Percentiles rank a stretch among this genome's conserved stretches.
phyloP scores from a whole-genome alignment of 2,113 vertebrate species.

The Leptodactylus fuscus region DNA sequence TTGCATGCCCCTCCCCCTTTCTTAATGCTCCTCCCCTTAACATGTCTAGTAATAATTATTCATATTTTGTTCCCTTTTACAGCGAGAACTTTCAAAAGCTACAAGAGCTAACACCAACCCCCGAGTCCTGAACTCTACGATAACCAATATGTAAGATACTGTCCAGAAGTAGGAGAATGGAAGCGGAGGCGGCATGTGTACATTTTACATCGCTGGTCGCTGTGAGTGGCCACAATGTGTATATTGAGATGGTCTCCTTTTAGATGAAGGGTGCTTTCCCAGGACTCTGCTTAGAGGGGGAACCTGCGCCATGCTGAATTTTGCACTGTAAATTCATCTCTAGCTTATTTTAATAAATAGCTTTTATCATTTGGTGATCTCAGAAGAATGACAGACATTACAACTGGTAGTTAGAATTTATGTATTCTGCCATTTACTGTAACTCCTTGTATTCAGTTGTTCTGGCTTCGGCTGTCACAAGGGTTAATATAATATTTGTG shows the following conservation, averaged over 20 bases:
- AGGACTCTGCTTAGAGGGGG: background rate
- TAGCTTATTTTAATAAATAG: constrained; percentile 32
- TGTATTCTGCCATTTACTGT: constrained; percentile 12
- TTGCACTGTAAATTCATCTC: constrained; percentile 54
- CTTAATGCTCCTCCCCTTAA: background rate
- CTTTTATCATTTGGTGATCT: background rate
- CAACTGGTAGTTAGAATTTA: constrained; percentile 42
- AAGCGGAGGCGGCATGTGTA: background rate
- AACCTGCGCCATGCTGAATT: constrained; percentile 16
- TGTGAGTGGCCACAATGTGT: background rate
- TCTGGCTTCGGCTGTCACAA: constrained; percentile 12
- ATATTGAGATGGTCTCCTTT: background rate
- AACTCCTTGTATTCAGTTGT: background rate
- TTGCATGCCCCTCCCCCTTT: background rate
- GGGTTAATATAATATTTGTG: constrained; percentile 37
- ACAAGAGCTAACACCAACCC: constrained; percentile 71
- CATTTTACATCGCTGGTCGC: background rate
- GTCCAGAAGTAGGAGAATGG: background rate
- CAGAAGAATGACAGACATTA: background rate
- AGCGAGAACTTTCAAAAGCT: constrained; percentile 80
- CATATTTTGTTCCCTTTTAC: constrained; percentile 60
- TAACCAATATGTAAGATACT: constrained; percentile 48
- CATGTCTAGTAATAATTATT: rapidly evolving
- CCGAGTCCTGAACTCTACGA: constrained; percentile 76
- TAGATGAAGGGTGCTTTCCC: background rate